Evolutionary conservation across 2,888 invertebrate genomes (phyloP).

Genomic region (Diplazon laetatorius): DNA sequence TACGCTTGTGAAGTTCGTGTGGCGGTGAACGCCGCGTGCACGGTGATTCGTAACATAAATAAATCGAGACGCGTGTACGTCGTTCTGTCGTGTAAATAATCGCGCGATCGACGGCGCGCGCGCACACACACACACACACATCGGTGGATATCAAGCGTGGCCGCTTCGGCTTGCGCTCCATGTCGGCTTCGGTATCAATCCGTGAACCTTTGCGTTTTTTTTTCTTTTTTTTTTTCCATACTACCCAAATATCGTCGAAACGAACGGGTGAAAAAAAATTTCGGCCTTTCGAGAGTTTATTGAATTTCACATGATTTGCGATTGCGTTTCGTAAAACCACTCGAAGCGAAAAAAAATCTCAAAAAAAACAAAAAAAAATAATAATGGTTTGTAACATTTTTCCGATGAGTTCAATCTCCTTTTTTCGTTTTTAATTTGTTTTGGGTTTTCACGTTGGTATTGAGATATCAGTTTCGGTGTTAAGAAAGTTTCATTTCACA

Average conservation of each 20-base stretch:
- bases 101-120: constrained; percentile 2
- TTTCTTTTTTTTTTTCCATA: too few species aligned
- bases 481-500: too few species aligned
- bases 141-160: constrained; percentile 29
- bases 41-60: constrained; percentile 46
- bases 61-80: constrained; percentile 46
- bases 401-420: background rate
- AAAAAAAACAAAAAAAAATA: too few species aligned
- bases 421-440: background rate
- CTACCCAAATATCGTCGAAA: constrained; percentile 1
- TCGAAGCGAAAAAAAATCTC: too few species aligned
- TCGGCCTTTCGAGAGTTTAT: background rate
- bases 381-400: background rate
- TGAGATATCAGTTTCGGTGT: too few species aligned
- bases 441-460: too few species aligned
- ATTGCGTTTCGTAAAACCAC: background rate
- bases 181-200: too few species aligned
- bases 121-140: too few species aligned
- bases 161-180: too few species aligned
- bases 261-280: background rate
- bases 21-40: background rate
- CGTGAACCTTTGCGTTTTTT: too few species aligned
- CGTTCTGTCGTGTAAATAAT: constrained; percentile 52
- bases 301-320: background rate
- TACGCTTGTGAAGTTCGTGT: constrained; percentile 3